Evolutionary conservation across 2,888 invertebrate genomes (phyloP), one percentile per base, ranked within the genome.

Genomic region (Caenorhabditis sulstoni): DNA sequence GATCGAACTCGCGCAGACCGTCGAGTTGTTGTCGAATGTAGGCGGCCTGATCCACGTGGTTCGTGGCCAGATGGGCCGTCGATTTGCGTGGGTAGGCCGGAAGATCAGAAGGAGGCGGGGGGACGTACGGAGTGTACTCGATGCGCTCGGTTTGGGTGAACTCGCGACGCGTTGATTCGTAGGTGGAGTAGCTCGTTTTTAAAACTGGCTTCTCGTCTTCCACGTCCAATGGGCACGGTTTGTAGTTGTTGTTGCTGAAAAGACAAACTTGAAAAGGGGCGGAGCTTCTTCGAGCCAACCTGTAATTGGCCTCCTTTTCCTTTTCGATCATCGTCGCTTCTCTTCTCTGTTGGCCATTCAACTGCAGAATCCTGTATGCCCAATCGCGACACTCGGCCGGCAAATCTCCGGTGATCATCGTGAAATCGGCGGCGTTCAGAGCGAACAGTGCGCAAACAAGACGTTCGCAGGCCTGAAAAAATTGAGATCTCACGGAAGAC

Each of bases 231-330:
- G 65, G 53, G n/a, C 61, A 77, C 7, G 53, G 45, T 16, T 78
- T 78, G 62, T 73, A 62, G 67, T 78, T 78, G 41, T 73, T 78
- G 39, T 78, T 78, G 41, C 65, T 77, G 70, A 7, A 59, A n/a
- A n/a, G n/a, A n/a, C n/a, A n/a, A n/a, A n/a, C n/a, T n/a, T n/a
- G n/a, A n/a, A n/a, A n/a, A n/a, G n/a, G n/a, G n/a, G n/a, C n/a
- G n/a, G n/a, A n/a, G n/a, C n/a, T n/a, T n/a, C n/a, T n/a, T n/a
- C n/a, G n/a, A n/a, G n/a, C n/a, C n/a, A n/a, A n/a, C n/a, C n/a
- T n/a, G n/a, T n/a, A n/a, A 53, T 23, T n/a, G 8, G 29, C 11
- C 16, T 47, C 35, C 23, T n/a, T 11, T 7, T 47, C 37, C 18
- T 23, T 57, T 49, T 62, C 55, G 0, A 47, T 20, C 11, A 18